phyloP scores from a whole-genome alignment of 2,797 vertebrate genomes.

The Lutjanus campechanus region DNA sequence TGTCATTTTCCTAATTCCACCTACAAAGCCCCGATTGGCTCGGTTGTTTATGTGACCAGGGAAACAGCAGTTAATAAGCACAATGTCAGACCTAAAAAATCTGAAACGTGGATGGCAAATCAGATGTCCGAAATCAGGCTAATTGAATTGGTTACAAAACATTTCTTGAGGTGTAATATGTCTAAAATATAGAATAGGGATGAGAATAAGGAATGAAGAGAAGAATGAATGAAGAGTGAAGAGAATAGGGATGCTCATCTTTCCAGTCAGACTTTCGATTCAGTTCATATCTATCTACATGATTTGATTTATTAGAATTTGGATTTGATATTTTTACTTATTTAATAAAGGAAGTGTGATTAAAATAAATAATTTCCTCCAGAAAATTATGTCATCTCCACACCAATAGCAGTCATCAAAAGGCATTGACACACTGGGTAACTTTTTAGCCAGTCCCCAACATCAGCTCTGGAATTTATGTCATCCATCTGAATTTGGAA shows the following conservation, averaged over 20 bases:
- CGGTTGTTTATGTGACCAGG: neutral
- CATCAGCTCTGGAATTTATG: neutral
- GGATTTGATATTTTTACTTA: neutral
- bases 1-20: neutral
- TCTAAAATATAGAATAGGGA: neutral
- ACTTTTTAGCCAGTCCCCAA: neutral
- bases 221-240: no score
- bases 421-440: neutral
- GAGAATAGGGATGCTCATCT: neutral
- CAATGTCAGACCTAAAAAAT: neutral
- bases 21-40: neutral
- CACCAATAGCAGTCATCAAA: neutral
- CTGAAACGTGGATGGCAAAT: neutral
- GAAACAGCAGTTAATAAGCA: neutral
- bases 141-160: neutral
- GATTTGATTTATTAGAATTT: neutral
- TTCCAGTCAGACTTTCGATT: neutral
- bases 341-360: neutral
- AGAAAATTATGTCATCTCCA: neutral
- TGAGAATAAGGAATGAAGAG: no score
- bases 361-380: neutral
- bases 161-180: neutral
- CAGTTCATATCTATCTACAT: no score
- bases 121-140: neutral
- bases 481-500: neutral